Evolutionary conservation across 2,797 vertebrate genomes (phyloP), one percentile per base, ranked within the genome.

Genomic region (Lepidocolaptes lacrymiger): DNA sequence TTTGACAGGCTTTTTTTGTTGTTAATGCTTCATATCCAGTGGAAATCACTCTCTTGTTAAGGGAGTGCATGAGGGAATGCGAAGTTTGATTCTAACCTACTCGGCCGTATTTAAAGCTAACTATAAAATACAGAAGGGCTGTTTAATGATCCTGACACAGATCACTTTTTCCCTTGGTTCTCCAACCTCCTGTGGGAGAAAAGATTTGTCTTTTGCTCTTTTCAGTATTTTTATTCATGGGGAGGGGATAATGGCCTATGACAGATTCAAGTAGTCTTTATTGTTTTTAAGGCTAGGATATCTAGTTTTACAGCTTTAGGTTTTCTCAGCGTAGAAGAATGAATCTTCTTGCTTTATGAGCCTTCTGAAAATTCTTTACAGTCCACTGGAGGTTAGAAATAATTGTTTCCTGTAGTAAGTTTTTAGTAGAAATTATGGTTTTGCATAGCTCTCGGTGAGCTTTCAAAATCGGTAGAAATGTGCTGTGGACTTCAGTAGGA

Each of bases 301-400:
- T 81, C 62, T 94, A 23, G 49, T 95, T 96, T 89, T 90, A 83
- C 44, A 89, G 68, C 77, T 96, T 82, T 54, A 83, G 30, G n/a
- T 77, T 88, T 85, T 96, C 77, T 94, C 36, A 23, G 14, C 37
- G 28, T 55, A 58, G 68, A 86, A 58, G 27, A 93, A 93, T 79
- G 43, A 91, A 77, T 88, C 61, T 91, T 13, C 34, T 83, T 72
- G 58, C 82, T 96, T 92, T 91, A 68, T 81, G 58, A 71, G 20
- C 91, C 61, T 80, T 87, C 14, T 19, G 34, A 89, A 91, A 85
- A 77, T 77, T 82, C 55, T n/a, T 27, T 88, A 27, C 44, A 62
- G 64, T 89, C 89, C 87, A 74, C 46, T 85, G 41, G 75, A 92
- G 43, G 68, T 83, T 54, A 81, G 64, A 91, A 94, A 62, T 58